Conservation (phyloP, 2,888 invertebrate genomes). For the Hypolimnas misippus region DNA sequence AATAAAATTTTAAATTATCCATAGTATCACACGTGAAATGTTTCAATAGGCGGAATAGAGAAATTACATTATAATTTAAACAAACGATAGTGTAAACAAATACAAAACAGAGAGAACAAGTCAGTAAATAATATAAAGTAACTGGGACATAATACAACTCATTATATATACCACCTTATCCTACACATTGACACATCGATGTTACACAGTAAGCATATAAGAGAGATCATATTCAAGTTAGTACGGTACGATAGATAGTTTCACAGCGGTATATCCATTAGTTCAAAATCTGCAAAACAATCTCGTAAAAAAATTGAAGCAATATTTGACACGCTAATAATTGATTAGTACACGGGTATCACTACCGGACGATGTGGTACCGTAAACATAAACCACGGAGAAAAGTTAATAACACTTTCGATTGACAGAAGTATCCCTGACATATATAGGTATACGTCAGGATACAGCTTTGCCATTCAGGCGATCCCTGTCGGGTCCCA, state of each 20-base stretch:
- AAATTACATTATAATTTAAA: conserved; percentile 3
- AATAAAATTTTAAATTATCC: conserved; percentile 4
- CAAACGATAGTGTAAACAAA: background rate
- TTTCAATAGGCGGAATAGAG: conserved; percentile 28
- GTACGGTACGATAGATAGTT: background rate
- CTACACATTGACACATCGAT: conserved; percentile 14
- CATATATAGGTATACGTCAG: conserved; percentile 30
- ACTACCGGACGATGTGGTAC: conserved; percentile 16
- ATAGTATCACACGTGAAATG: conserved; percentile 10
- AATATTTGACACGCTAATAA: background rate
- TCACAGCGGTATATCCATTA: background rate
- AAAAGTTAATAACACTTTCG: conserved; percentile 14
- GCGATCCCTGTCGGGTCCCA: conserved; percentile 60
- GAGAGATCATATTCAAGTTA: conserved; percentile 1
- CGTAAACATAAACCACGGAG: conserved; percentile 24
- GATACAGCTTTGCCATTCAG: conserved; percentile 39
- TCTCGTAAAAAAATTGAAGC: background rate
- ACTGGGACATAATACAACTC: background rate
- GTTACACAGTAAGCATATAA: conserved; percentile 4
- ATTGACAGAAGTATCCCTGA: conserved; percentile 29
- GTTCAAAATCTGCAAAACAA: background rate
- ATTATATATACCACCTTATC: background rate
- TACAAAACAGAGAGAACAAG: background rate
- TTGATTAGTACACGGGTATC: conserved; percentile 14
- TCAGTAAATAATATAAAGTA: background rate